These are phyloP conservation scores for Cyaniris semiargus DNA, from an alignment of 2,888 invertebrate species.

Conservation along the genomic window DNA sequence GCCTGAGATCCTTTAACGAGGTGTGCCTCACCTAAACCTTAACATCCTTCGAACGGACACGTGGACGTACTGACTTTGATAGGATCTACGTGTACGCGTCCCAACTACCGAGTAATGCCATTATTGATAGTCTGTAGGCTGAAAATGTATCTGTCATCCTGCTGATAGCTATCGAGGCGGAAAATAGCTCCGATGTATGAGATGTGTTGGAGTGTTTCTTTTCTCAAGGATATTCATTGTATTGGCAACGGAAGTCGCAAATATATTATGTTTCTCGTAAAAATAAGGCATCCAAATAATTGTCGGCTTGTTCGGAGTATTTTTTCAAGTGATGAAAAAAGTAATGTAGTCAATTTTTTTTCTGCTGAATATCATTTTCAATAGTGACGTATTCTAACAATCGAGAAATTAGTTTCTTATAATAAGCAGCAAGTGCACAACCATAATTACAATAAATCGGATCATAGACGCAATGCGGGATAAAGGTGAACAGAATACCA, in stretches of 20 bases:
- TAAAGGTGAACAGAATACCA: background rate
- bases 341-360: too few relatives aligned
- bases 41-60: background rate
- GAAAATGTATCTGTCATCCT: constrained; percentile 19
- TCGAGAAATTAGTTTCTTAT: background rate
- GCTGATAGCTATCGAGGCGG: background rate
- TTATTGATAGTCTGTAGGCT: background rate
- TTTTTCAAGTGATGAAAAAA: background rate
- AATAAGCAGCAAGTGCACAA: background rate
- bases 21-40: background rate
- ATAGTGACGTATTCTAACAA: too few relatives aligned
- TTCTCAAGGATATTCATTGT: constrained; percentile 10
- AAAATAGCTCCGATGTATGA: constrained; percentile 5
- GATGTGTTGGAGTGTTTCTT: background rate
- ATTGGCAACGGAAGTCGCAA: background rate
- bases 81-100: background rate
- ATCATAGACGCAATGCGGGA: constrained; percentile 4
- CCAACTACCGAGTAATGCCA: background rate
- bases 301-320: background rate
- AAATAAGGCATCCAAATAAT: background rate
- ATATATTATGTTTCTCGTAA: constrained; percentile 1
- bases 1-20: background rate
- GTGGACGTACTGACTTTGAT: background rate
- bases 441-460: background rate
- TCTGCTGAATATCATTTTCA: background rate